Percentiles rank a stretch among this genome's conserved stretches.
phyloP scores from a whole-genome alignment of 2,113 vertebrate species.

The Picathartes gymnocephalus region DNA sequence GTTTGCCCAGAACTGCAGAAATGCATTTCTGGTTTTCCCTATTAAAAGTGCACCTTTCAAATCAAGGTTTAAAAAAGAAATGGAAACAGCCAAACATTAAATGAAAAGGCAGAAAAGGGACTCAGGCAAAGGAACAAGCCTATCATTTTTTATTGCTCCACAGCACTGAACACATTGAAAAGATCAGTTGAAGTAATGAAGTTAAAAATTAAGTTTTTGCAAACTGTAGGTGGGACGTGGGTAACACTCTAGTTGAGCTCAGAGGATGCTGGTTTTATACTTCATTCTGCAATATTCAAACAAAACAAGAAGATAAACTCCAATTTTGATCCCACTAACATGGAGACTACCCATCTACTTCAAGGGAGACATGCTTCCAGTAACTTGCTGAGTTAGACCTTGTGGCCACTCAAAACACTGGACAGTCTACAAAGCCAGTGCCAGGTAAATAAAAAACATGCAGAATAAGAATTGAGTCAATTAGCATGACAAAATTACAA shows the following conservation, averaged over 20 bases:
- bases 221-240: not conserved
- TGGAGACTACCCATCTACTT: not conserved
- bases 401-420: not conserved
- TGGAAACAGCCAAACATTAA: not conserved
- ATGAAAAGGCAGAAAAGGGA: not conserved
- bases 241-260: not conserved
- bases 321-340: not conserved
- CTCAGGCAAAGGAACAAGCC: not conserved
- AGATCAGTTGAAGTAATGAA: not conserved
- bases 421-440: not conserved
- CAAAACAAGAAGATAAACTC: not conserved
- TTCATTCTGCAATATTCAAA: not conserved
- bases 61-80: not conserved
- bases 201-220: not conserved
- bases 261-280: not conserved
- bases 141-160: not conserved
- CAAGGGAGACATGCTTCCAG: not conserved
- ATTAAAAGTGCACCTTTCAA: not conserved
- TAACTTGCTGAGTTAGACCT: not conserved
- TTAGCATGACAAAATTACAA: constrained; percentile 18
- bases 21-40: not conserved
- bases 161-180: not conserved
- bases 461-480: not conserved
- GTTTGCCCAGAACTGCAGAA: not conserved
- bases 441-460: not conserved